Evolutionary conservation across 2,888 invertebrate genomes (phyloP), one percentile per base, ranked within the genome.

Genomic region (Pherbina coryleti): DNA sequence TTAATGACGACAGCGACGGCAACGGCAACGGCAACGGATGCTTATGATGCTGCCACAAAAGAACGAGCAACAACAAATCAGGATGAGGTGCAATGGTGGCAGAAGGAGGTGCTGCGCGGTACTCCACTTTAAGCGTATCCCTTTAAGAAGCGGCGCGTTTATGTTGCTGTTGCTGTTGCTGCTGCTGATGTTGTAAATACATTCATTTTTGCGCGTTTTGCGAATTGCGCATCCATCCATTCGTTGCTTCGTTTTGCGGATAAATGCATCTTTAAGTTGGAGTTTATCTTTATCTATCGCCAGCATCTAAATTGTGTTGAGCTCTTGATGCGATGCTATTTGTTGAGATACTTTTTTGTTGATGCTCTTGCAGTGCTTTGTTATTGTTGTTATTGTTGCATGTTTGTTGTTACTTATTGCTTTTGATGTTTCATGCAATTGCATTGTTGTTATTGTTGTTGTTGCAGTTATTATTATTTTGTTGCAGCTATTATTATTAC

Each of bases 241-340:
- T 37, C 55, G 72, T 49, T 19, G 28, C 49, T 34, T 60, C 69
- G 14, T 28, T 64, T 44, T 14, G 83, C 84, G 84, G 84, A 84
- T 85, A 85, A 85, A 85, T 86, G 86, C 85, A 84, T 84, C 85
- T 85, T 85, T 85, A 85, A 84, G 75, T 17, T 67, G 66, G 66
- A 67, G 86, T 86, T 86, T 85, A 85, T 78, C 75, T 70, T 78
- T 75, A 78, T 85, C 85, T 86, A 85, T 84, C 82, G 84, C 82
- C 81, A 71, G 84, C 85, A 85, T 85, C 85, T 85, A 85, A 85
- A 85, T 85, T 86, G 86, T 85, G 85, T 81, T 75, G 82, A 81
- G 78, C 81, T 82, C 73, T 80, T 82, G 85, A 83, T 85, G 64
- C 53, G 84, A 84, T 85, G 84, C 85, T 85, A 85, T 85, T 85